Conservation (phyloP, 2,113 vertebrate species). For the Campylomormyrus numenius region DNA sequence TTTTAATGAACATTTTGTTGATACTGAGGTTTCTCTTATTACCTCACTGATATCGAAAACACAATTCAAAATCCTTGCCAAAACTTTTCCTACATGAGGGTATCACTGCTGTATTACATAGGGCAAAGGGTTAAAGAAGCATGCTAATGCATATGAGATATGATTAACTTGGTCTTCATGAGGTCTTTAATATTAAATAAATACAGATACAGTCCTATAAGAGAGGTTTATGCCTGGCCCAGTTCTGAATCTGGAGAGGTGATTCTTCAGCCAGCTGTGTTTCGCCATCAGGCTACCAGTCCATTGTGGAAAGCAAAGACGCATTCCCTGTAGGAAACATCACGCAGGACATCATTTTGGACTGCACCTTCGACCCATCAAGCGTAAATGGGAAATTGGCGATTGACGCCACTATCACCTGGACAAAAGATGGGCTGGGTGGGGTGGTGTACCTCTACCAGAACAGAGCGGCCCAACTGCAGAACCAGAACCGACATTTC, state of each 20-base stretch:
- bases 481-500: slow-evolving; percentile 35
- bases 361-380: slow-evolving; percentile 30
- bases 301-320: slow-evolving; percentile 21
- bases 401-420: slow-evolving; percentile 30
- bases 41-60: background rate
- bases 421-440: slow-evolving; percentile 32
- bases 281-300: slow-evolving; percentile 17
- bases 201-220: background rate
- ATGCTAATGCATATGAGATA: background rate
- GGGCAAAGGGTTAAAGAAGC: background rate
- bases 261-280: background rate
- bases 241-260: background rate
- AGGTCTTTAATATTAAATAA: background rate
- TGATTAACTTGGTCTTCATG: background rate
- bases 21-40: background rate
- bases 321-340: slow-evolving; percentile 35
- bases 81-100: background rate
- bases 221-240: background rate
- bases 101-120: background rate
- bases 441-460: slow-evolving; percentile 39
- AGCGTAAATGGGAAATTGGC: background rate
- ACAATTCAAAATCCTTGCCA: background rate
- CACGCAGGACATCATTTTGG: slow-evolving; percentile 28
- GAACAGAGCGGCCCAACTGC: slow-evolving; percentile 28
- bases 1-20: background rate